A percentile compares a stretch with the other conserved stretches of the same genome.
phyloP scores from a whole-genome alignment of 2,113 vertebrate species.

The Phalacrocorax brasilianus region DNA sequence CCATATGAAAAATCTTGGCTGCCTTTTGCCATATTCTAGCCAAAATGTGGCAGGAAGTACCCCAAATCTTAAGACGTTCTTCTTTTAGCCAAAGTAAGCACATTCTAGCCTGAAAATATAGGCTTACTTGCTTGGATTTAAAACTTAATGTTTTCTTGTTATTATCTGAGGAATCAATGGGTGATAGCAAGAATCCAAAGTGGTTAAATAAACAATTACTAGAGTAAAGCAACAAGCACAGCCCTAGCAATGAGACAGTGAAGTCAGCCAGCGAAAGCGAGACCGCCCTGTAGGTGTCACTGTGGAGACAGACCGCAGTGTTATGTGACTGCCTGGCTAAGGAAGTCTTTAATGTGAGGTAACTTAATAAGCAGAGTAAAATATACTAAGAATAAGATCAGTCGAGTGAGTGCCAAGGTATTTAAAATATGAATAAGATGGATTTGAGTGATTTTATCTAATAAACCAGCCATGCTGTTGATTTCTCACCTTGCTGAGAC shows the following conservation, averaged over 20 bases:
- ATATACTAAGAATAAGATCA: neutral
- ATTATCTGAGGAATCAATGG: neutral
- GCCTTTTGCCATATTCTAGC: neutral
- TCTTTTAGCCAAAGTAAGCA: neutral
- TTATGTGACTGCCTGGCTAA: neutral
- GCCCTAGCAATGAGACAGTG: neutral
- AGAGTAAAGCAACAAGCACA: neutral
- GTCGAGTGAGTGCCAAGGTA: neutral
- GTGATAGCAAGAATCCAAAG: neutral
- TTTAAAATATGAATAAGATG: neutral
- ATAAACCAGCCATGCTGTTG: neutral
- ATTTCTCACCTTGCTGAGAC: neutral
- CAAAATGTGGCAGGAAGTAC: slow-evolving; percentile 6
- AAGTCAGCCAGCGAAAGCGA: neutral
- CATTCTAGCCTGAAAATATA: neutral
- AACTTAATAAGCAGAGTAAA: neutral
- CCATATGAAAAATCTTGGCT: slow-evolving; percentile 53
- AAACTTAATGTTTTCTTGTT: neutral
- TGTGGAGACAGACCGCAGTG: neutral
- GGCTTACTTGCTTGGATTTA: neutral
- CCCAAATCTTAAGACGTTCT: neutral
- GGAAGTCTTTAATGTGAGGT: neutral
- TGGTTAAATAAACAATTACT: neutral
- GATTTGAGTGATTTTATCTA: neutral
- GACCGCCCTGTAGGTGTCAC: neutral